Base-by-base conservation (phyloP, 2,888 invertebrate species). In the Megamerina dolium region DNA sequence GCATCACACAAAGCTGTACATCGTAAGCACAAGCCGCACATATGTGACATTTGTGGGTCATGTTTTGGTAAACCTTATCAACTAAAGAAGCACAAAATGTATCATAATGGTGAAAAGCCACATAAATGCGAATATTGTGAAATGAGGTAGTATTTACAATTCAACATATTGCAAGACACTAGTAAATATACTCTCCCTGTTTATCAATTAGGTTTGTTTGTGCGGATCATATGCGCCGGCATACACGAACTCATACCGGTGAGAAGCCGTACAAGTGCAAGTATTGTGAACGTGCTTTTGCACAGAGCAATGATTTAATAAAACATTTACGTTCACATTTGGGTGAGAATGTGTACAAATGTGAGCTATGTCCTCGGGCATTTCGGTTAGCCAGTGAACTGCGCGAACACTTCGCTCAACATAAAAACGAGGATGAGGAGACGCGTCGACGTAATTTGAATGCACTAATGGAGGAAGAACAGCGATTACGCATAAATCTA, bases 21-120 rank as follows among this genome's bases (percentile, higher is more conserved):
- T 52, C 68, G 71, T 0, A 74, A 78, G 14, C 74, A 73, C 12
- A 61, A 81, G 48, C 81, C 82, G 0, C 78, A 77, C 64, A 76
- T 77, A 48, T 83, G 83, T 50, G 77, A 77, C 33, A 73, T 76
- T 41, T 83, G 83, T 51, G 77, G 78, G 9, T 77, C 80, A 48
- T 54, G 73, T 13, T 77, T 78, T 55, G 77, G 77, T 0, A 77
- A 77, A 51, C 69, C 70, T 2, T 74, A 72, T 54, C 77, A 77
- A 2, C 61, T 82, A 26, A 80, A 78, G 57, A 77, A 82, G 39
- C 83, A 83, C 58, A 74, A 76, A 57, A 64, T 80, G 32, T 82
- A 81, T 31, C 83, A 83, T 54, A 76, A 79, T 0, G 81, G 81
- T 0, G 74, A 81, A 37, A 58, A 53, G 21, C 57, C 54, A 10